Base-by-base conservation (phyloP, 1,140 invertebrate genomes). In the Drosophila navojoa region DNA sequence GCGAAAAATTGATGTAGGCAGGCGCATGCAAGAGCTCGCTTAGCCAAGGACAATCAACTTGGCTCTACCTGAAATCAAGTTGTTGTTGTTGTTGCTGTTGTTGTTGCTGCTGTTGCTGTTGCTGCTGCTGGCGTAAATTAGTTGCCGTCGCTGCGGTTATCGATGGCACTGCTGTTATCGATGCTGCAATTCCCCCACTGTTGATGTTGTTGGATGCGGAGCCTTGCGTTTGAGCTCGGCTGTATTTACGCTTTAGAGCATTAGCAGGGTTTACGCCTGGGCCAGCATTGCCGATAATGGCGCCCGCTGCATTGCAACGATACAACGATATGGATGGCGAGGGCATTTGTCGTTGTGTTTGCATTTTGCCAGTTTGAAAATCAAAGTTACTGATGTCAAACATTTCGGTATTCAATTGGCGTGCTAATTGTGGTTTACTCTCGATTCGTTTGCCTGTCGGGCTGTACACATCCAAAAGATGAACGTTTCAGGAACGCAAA, bases 341-440 rank as follows among this genome's bases (percentile, higher is more conserved):
- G 9, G 86, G 81, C 91, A 91, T 93, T 50, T 84, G 76, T 35
- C 79, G 77, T 45, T 81, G 79, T 38, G 75, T 63, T 42, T 90
- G 95, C 79, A 96, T 94, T 93, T 96, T 96, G 76, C 96, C 96
- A 79, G 95, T 94, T 81, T 95, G 94, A 92, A 95, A 97, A 93
- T 97, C 97, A 93, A 97, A 97, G 81, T 95, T 95, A 77, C 95
- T 95, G 38, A 97, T 93, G 93, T 97, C 96, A 92, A 96, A 81
- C 62, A 70, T 94, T 80, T 94, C 93, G 91, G 96, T 95, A 84
- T 96, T 96, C 55, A 97, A 93, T 92, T 95, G 95, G 77, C 96
- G 93, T 53, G 95, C 94, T 90, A 97, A 93, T 93, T 97, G 95
- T 29, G 96, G 95, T 93, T 97, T 97, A 92, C 95, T 96, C 82